Evolutionary conservation across 2,113 vertebrate species (phyloP), one percentile per base, ranked within the genome.

Genomic region (Corythornis cristatus): DNA sequence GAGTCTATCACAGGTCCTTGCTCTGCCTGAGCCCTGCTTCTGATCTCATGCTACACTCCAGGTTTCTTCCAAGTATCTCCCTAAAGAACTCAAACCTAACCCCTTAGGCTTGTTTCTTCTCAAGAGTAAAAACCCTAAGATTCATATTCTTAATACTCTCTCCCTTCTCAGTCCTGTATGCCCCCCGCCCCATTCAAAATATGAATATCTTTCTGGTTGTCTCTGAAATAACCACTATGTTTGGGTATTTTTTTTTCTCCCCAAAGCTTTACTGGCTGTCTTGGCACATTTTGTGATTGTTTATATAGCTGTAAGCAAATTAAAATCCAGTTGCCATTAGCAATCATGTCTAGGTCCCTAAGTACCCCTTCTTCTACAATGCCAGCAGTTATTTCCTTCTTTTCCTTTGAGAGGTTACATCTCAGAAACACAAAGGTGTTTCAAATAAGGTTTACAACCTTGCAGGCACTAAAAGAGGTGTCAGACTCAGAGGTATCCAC

Each of bases 11-110:
- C 70, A 84, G 5, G 0, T 28, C 37, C 75, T 54, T 56, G 29
- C n/a, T 37, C 65, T 81, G 67, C 53, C 20, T 58, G 28, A 70
- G 50, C 33, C 62, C 25, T 23, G 25, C 56, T 65, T 61, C 79
- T 74, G 40, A 51, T 28, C 28, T 51, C 2, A 1, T 2, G 0
- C 25, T 53, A 43, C 4, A 3, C 54, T 72, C 42, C 43, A 42
- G 18, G 13, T 2, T 76, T 86, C 65, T 72, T 57, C 64, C 64
- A 67, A 68, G 29, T 7, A 26, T 33, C 25, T n/a, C 29, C 21
- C 8, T 31, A 35, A 74, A 66, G n/a, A 75, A 43, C 43, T 53
- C 37, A 37, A 33, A 20, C 1, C 17, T 46, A 18, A 1, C 11
- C 21, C 21, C 25, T 80, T 51, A 19, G 19, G 15, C 26, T 81